These are phyloP conservation scores for Euthynnus affinis DNA, from an alignment of 2,797 vertebrate species.

Conservation along the genomic window DNA sequence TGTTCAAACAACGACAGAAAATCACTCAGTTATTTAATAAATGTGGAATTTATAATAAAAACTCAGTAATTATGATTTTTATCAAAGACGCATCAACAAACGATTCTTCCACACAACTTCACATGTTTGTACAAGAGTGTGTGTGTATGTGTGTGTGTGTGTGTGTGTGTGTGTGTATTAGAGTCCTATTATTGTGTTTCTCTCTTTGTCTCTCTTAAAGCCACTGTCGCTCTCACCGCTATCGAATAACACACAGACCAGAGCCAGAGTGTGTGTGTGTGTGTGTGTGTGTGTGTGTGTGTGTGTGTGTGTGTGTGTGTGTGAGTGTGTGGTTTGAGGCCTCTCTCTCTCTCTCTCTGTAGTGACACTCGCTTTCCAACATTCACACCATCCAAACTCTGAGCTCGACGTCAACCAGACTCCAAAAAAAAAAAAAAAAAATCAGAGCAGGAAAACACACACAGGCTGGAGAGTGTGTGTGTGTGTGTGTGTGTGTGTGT, in stretches of 20 bases:
- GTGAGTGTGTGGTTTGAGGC: neutral
- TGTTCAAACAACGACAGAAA: too few species aligned
- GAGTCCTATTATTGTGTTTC: constrained; percentile 83
- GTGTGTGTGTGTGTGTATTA: constrained; percentile 1
- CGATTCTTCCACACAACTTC: neutral
- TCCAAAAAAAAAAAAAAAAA: too few species aligned
- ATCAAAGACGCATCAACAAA: too few species aligned
- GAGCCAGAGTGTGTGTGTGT: constrained; percentile 14
- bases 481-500: too few species aligned
- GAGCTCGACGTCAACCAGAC: constrained; percentile 8
- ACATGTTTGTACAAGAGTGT: constrained; percentile 12
- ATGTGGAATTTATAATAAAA: too few species aligned
- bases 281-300: constrained; percentile 11
- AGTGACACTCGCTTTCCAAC: constrained; percentile 52
- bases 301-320: constrained; percentile 26
- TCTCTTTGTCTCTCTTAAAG: constrained; percentile 88
- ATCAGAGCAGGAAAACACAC: neutral
- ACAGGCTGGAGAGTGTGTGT: neutral
- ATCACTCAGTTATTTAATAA: too few species aligned
- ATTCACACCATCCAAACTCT: constrained; percentile 45
- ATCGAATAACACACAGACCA: constrained; percentile 88
- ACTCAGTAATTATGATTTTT: too few species aligned
- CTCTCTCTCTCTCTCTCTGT: constrained; percentile 6
- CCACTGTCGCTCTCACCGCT: constrained; percentile 91
- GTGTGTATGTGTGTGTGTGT: constrained; percentile 24